These are phyloP conservation scores for Cebidichthys violaceus DNA, from an alignment of 2,113 vertebrate species.

Conservation along the genomic window DNA sequence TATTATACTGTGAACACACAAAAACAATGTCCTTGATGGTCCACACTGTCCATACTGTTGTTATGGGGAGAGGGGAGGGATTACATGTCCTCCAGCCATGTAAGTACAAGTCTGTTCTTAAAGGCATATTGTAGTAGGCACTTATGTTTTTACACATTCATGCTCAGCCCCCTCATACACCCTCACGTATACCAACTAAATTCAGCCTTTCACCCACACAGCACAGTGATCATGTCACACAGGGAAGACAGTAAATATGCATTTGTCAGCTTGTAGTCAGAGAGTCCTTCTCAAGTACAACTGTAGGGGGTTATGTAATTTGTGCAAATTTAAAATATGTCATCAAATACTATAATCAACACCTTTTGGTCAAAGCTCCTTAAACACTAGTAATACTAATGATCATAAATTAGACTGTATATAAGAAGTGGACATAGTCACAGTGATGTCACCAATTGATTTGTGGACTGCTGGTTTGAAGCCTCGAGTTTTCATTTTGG, in stretches of 20 bases:
- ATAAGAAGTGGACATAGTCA: neutral
- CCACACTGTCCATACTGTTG: neutral
- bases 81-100: conserved; percentile 1
- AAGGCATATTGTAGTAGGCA: neutral
- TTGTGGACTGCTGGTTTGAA: neutral
- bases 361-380: neutral
- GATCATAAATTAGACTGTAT: neutral
- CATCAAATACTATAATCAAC: neutral
- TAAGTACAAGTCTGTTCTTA: conserved; percentile 2
- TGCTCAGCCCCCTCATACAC: conserved; percentile 29
- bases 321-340: neutral
- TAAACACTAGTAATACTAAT: neutral
- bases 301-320: neutral
- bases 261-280: neutral
- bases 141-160: conserved; percentile 10
- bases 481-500: neutral
- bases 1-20: neutral
- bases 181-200: conserved; percentile 3
- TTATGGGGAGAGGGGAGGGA: neutral
- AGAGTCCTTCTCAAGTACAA: neutral
- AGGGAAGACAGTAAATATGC: neutral
- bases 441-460: neutral
- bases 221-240: neutral
- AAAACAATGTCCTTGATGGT: conserved; percentile 13
- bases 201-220: conserved; percentile 17